phyloP scores from a whole-genome alignment of 1,140 invertebrate genomes.

The Pararge aegeria region DNA sequence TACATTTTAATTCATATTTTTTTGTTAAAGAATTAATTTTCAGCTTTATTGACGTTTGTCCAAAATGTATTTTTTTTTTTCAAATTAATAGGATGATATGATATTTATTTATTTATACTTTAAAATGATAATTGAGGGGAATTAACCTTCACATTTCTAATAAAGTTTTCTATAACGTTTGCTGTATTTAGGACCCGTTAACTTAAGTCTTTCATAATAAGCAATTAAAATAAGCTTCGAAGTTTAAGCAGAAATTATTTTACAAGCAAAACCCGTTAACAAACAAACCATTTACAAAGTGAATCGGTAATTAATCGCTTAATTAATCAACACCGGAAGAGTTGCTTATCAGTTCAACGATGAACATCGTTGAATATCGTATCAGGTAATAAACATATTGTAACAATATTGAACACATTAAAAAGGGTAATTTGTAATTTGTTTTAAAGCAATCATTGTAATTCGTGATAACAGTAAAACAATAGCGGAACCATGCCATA shows the following conservation, averaged over 20 bases:
- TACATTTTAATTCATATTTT: too few species aligned
- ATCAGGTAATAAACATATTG: background rate
- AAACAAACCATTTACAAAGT: background rate
- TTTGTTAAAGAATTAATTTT: too few species aligned
- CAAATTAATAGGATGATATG: too few species aligned
- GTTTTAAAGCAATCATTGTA: constrained; percentile 8
- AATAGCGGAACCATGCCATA: background rate
- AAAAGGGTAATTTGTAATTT: constrained; percentile 1
- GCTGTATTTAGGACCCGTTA: too few species aligned
- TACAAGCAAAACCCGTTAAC: background rate
- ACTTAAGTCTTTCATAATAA: background rate
- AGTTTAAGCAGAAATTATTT: background rate
- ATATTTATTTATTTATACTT: too few species aligned
- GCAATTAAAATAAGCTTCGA: background rate
- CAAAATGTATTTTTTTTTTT: too few species aligned
- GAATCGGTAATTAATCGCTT: constrained; percentile 1
- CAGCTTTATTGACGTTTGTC: too few species aligned
- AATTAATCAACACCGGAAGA: constrained; percentile 1
- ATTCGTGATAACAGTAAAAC: constrained; percentile 1
- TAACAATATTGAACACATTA: background rate
- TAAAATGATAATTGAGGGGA: too few species aligned
- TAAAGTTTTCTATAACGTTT: too few species aligned
- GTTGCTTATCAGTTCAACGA: background rate
- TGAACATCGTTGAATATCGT: background rate
- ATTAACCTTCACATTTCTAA: too few species aligned